These are phyloP conservation scores for Helarctos malayanus DNA, from an alignment of 2,797 vertebrate species.

Conservation along the genomic window DNA sequence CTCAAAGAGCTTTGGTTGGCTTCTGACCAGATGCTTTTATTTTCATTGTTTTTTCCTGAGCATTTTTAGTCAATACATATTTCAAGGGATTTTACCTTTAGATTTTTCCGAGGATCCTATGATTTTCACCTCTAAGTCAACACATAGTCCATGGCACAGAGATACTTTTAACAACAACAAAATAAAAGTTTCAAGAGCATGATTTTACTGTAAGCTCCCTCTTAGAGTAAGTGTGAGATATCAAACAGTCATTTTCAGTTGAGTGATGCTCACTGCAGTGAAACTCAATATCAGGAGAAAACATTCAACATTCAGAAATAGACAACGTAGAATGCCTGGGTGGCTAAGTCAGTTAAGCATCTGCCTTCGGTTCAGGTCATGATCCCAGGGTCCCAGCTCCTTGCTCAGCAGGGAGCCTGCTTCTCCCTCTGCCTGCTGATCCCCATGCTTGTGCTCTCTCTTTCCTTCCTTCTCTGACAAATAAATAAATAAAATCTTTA, in stretches of 20 bases:
- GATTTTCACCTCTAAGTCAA: constrained; percentile 5
- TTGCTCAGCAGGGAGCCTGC: too few relatives aligned
- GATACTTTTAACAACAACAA: background rate
- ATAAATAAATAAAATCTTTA: too few relatives aligned
- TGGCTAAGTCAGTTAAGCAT: too few relatives aligned
- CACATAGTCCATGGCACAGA: background rate
- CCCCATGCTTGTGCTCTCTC: too few relatives aligned
- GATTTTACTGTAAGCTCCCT: background rate
- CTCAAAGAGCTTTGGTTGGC: background rate
- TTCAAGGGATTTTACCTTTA: background rate
- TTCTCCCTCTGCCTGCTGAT: too few relatives aligned
- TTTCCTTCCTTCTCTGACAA: too few relatives aligned
- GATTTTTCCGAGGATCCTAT: background rate
- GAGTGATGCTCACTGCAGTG: background rate
- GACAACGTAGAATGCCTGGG: background rate
- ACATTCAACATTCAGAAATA: background rate
- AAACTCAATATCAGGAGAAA: background rate
- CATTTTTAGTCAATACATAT: background rate
- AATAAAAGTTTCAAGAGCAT: background rate
- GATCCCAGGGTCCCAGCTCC: too few relatives aligned
- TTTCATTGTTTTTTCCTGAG: background rate
- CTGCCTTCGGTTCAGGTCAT: too few relatives aligned
- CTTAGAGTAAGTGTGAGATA: background rate
- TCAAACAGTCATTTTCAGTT: background rate
- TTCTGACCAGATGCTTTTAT: background rate